Evolutionary conservation across 2,113 vertebrate species (phyloP).

Genomic region (Benitochromis conjunctus): DNA sequence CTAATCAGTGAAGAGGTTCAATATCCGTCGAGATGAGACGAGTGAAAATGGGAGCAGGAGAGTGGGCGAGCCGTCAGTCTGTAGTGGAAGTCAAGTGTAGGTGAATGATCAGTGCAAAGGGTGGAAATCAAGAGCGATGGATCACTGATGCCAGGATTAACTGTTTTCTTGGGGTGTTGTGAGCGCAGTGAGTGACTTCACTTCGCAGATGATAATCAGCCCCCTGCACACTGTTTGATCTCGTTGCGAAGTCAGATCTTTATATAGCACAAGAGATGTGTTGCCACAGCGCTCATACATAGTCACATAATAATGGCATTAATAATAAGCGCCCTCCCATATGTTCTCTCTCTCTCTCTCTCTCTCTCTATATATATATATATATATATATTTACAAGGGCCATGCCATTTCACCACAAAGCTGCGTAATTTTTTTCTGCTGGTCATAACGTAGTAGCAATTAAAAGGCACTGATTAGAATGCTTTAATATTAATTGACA

Average conservation of each 20-base stretch:
- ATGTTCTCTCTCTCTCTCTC: neutral
- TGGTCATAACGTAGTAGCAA: neutral
- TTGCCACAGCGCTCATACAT: neutral
- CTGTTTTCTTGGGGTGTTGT: neutral
- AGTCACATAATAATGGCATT: neutral
- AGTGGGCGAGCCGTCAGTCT: neutral
- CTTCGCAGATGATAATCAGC: neutral
- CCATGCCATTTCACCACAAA: neutral
- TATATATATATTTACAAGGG: neutral
- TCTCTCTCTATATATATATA: no score
- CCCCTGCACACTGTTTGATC: neutral
- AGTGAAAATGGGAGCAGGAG: neutral
- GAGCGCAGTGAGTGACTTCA: neutral
- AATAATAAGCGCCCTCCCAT: neutral
- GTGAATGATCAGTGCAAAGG: constrained; percentile 10
- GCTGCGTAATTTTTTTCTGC: neutral
- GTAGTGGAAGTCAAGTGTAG: neutral
- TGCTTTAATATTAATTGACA: no score
- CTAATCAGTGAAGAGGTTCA: constrained; percentile 6
- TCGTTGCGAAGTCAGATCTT: neutral
- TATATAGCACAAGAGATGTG: neutral
- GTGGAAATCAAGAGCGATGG: neutral
- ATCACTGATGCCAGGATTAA: neutral
- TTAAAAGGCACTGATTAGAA: neutral
- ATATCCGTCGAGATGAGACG: neutral